phyloP scores from a whole-genome alignment of 2,113 vertebrate genomes.

The Neolamprologus caudopunctatus region DNA sequence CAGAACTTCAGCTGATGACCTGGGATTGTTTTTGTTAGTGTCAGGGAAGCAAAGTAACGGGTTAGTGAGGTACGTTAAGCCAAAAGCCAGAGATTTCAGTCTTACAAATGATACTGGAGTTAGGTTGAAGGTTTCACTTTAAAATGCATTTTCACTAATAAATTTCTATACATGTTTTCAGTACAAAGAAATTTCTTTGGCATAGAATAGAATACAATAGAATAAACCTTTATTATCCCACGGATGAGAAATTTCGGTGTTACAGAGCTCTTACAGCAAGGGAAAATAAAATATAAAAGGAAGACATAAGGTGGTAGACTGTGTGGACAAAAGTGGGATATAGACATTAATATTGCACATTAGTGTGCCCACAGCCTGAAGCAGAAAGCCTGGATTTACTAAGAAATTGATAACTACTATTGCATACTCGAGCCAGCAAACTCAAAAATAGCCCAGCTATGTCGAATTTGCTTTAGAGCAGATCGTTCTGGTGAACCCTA shows the following conservation, averaged over 20 bases:
- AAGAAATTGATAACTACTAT: neutral
- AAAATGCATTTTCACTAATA: neutral
- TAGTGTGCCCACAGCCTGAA: neutral
- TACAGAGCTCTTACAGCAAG: accelerated
- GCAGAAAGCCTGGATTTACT: neutral
- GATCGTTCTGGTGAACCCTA: neutral
- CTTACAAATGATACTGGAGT: neutral
- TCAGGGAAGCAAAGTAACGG: neutral
- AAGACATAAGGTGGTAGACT: accelerated
- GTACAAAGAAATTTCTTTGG: neutral
- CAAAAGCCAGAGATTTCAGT: neutral
- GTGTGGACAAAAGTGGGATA: accelerated
- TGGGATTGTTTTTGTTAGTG: neutral
- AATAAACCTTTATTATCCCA: neutral
- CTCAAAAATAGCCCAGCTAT: neutral
- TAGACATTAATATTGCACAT: neutral
- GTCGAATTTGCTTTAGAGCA: neutral
- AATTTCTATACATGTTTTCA: accelerated
- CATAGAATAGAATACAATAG: accelerated
- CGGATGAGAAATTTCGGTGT: accelerated
- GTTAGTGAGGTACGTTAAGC: neutral
- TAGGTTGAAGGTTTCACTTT: neutral
- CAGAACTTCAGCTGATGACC: accelerated
- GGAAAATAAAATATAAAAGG: neutral
- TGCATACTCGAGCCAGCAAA: neutral